phyloP scores from a whole-genome alignment of 2,888 invertebrate species.

The Smittia aterrima region DNA sequence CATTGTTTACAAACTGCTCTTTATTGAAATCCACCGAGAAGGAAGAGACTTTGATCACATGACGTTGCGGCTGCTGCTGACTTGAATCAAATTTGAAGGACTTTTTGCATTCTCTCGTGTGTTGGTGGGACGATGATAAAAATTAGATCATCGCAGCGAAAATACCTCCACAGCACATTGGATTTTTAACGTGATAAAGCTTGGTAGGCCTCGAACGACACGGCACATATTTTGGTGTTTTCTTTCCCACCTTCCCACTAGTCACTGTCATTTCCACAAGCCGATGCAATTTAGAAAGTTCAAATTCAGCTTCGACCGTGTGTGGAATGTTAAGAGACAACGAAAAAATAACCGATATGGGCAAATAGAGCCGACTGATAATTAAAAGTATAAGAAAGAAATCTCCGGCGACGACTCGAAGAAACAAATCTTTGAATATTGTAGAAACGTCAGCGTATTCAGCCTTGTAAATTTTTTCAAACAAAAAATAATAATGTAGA shows the following conservation, averaged over 20 bases:
- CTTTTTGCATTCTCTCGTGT: background rate
- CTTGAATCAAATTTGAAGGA: background rate
- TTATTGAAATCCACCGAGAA: background rate
- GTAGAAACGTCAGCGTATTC: conserved; percentile 21
- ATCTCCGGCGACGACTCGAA: background rate
- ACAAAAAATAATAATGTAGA: conserved; percentile 23
- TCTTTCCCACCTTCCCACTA: background rate
- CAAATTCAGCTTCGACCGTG: no score
- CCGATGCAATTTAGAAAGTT: background rate
- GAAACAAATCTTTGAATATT: conserved; percentile 3
- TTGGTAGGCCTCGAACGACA: no score
- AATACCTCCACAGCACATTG: background rate
- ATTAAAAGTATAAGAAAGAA: background rate
- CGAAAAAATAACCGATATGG: no score
- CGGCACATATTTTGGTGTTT: background rate
- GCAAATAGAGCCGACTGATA: background rate
- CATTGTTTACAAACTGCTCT: background rate
- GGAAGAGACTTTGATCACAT: background rate
- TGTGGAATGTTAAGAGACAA: no score
- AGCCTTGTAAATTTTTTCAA: conserved; percentile 10
- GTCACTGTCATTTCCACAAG: background rate
- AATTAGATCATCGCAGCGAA: background rate
- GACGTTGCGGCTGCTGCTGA: background rate
- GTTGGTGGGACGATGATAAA: background rate
- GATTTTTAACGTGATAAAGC: no score